Evolutionary conservation across 1,140 invertebrate species (phyloP).

Genomic region (Macrobrachium nipponense): DNA sequence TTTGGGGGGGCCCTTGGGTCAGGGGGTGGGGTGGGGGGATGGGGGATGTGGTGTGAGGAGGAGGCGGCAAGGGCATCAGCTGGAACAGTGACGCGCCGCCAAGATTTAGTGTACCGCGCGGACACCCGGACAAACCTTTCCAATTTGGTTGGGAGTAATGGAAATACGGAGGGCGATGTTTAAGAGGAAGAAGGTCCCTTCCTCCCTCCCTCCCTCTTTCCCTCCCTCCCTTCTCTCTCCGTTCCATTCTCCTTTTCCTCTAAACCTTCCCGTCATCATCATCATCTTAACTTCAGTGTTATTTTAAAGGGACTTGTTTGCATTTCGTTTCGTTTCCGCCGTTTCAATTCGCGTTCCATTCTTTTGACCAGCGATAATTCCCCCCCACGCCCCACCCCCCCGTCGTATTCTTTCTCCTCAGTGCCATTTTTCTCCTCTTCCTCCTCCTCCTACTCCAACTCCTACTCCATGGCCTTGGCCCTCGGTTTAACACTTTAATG

Average conservation of each 20-base stretch:
- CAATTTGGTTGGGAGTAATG: conserved; percentile 45
- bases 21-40: neutral
- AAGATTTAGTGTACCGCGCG: conserved; percentile 33
- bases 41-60: conserved; percentile 1
- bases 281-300: too few species aligned
- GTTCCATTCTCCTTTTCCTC: neutral
- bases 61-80: neutral
- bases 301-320: too few species aligned
- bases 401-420: neutral
- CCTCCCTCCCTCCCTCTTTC: neutral
- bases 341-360: too few species aligned
- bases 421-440: neutral
- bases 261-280: too few species aligned
- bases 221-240: neutral
- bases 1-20: neutral
- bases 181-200: neutral
- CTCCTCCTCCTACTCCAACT: neutral
- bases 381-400: too few species aligned
- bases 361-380: neutral
- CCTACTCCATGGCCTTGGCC: neutral
- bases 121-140: conserved; percentile 25
- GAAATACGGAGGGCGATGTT: conserved; percentile 31
- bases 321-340: too few species aligned
- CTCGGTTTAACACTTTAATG: conserved; percentile 50
- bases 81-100: conserved; percentile 21